Evolutionary conservation across 2,797 vertebrate genomes (phyloP), one percentile per base, ranked within the genome.

Genomic region (Pachyuromys duprasi): DNA sequence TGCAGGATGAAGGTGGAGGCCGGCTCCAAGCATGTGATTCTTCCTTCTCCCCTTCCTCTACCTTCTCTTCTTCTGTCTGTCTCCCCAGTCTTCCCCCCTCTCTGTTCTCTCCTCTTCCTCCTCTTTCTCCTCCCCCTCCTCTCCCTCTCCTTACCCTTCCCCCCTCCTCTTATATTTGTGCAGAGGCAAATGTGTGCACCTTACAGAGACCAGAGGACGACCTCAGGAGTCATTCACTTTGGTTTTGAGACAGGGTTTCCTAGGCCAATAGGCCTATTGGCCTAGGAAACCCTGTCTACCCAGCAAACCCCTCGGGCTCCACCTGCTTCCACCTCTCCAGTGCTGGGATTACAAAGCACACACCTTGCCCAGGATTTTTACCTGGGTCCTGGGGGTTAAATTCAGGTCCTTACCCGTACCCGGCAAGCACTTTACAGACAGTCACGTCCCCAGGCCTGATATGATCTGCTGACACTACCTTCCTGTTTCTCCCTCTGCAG

Each of bases 1-100:
- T 13, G 24, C 1, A 18, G 53, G n/a, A 14, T 1, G 39, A 60
- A 28, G 45, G 7, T 3, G 2, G 2, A 0, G 8, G 42, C 5
- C 67, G 69, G 72, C 20, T 69, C 5, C n/a, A 83, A 20, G 8
- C 6, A 45, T 1, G 49, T 39, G 49, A n/a, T 28, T 17, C 17
- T 69, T 14, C 55, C 3, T 15, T n/a, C 4, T 81, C 36, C 8
- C 9, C 60, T 3, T 39, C 24, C 13, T 62, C 53, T 18, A 1
- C 24, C 57, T 39, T 12, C 22, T 15, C 17, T 31, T 8, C 11
- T 15, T 28, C 13, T 0, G 17, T 28, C 13, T 0, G 17, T 17
- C 39, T 12, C 31, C 55, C 55, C 17, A 15, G 17, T 57, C 55
- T 57, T 57, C 5, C 11, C 49, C 49, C 55, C 55, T 57, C 55